Base-by-base conservation (phyloP, 1,140 invertebrate genomes). In the Calephelis virginiensis region DNA sequence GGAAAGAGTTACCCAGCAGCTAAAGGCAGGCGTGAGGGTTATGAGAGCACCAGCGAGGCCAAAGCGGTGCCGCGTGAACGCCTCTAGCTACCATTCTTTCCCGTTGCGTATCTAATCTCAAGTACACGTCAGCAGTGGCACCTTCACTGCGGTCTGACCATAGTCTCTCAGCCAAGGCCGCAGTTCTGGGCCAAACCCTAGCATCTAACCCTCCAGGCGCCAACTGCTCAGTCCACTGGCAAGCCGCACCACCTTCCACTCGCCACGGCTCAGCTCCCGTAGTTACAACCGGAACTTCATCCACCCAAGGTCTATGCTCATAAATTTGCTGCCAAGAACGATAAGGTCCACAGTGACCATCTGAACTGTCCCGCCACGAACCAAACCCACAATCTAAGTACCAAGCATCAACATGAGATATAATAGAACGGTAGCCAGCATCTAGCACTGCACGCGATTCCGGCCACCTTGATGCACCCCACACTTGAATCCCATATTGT, bases 351-450 rank as follows among this genome's bases (percentile, higher is more conserved):
- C 96, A 97, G 49, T 95, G 95, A 0, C 94, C 95, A 53, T 87
- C 91, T 67, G 92, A 73, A 74, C 92, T 82, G 82, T 95, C 95
- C 8, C 96, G 89, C 96, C 96, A 97, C 50, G 93, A 94, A 1
- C 95, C 95, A 78, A 96, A 96, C 0, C 96, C 96, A 75, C 96
- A 97, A 76, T 97, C 96, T 63, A 97, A 91, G 86, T 97, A 97
- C 96, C 95, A 97, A 1, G 95, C 95, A 78, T 97, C 96, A 40
- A 96, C 95, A 78, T 97, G 96, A 0, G 96, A 97, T 45, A 96
- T 85, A 40, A 97, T 95, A n/a, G 96, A 92, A 14, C 95, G 93
- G 81, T 95, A 96, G 0, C 95, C 95, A 63, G 94, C 94, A 64
- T 94, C 93, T 6, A 96, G 78, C 0, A 97, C 88, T 61, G 95